phyloP scores from a whole-genome alignment of 2,888 invertebrate genomes.

The Dichetophora obliterata region DNA sequence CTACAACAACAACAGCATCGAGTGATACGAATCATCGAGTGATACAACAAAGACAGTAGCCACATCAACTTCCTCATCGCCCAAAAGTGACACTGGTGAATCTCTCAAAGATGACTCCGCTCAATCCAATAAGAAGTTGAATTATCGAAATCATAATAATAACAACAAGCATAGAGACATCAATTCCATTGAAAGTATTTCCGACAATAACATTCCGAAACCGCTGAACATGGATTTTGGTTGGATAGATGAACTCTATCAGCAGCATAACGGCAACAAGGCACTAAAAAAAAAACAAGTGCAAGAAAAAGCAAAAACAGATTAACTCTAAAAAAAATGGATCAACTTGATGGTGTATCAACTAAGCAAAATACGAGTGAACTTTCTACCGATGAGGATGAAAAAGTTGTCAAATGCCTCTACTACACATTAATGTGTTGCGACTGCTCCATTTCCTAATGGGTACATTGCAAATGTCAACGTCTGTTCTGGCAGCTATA shows the following conservation, averaged over 20 bases:
- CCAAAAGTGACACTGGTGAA: conserved; percentile 27
- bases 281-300: conserved; percentile 55
- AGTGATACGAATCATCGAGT: conserved; percentile 53
- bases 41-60: conserved; percentile 51
- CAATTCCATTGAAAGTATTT: conserved; percentile 66
- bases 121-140: conserved; percentile 52
- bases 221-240: conserved; percentile 51
- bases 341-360: conserved; percentile 59
- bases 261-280: conserved; percentile 55
- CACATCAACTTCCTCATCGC: conserved; percentile 8
- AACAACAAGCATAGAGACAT: conserved; percentile 65
- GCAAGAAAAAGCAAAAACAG: conserved; percentile 59
- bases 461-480: background rate
- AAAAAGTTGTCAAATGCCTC: conserved; percentile 67
- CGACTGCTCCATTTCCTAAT: conserved; percentile 68
- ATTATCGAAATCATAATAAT: conserved; percentile 59
- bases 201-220: conserved; percentile 47
- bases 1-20: conserved; percentile 35
- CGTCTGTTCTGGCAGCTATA: background rate
- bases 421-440: conserved; percentile 69
- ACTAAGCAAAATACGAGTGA: conserved; percentile 45
- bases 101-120: conserved; percentile 43
- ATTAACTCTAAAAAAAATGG: conserved; percentile 51
- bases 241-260: conserved; percentile 57
- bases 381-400: conserved; percentile 54